Conservation (phyloP, 2,113 vertebrate species). For the Tychaedon coryphoeus region DNA sequence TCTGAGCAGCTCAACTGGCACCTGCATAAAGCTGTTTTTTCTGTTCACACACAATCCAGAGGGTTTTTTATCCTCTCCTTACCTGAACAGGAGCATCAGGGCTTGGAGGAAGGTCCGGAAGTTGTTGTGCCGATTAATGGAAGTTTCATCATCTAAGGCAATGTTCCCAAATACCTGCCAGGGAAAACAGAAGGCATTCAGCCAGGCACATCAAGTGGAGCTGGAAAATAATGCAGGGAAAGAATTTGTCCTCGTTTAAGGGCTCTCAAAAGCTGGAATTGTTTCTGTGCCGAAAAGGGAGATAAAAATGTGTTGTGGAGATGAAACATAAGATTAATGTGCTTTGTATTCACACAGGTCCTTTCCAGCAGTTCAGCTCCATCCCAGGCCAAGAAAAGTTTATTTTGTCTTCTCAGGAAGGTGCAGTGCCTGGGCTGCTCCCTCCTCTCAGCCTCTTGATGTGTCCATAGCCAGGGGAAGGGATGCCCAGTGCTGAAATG, state of each 20-base stretch:
- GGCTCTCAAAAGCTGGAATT: neutral
- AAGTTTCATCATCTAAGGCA: constrained; percentile 86
- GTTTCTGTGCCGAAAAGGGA: neutral
- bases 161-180: constrained; percentile 95
- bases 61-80: neutral
- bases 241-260: neutral
- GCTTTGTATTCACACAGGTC: neutral
- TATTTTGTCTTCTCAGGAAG: neutral
- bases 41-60: neutral
- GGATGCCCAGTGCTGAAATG: neutral
- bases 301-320: neutral
- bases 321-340: neutral
- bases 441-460: neutral
- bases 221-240: neutral
- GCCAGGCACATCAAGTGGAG: neutral
- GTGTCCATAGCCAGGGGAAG: fast-evolving
- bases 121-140: constrained; percentile 94
- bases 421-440: neutral
- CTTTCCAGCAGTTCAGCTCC: neutral
- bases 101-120: constrained; percentile 95
- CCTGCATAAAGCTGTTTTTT: too few species aligned
- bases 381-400: neutral
- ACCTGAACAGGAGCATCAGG: constrained; percentile 96
- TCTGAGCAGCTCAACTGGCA: neutral
- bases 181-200: neutral